A percentile compares a stretch with the other conserved stretches of the same genome.
phyloP scores from a whole-genome alignment of 1,140 invertebrate species.

The Fopius arisanus region DNA sequence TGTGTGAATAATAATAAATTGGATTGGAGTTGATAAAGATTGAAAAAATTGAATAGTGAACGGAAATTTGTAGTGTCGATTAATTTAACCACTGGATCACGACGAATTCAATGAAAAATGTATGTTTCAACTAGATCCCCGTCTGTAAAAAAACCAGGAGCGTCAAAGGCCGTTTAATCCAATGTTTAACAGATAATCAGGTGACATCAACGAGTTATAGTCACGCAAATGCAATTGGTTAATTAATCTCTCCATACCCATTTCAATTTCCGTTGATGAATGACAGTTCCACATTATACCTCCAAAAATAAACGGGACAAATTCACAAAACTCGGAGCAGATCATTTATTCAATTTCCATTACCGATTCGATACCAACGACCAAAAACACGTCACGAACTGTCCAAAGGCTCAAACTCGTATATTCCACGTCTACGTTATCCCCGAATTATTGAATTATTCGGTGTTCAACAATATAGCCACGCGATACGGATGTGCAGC shows the following conservation, averaged over 20 bases:
- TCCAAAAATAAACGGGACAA: background rate
- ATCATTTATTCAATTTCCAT: constrained; percentile 26
- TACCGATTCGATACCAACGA: constrained; percentile 4
- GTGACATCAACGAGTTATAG: too few species aligned
- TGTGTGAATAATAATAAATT: too few species aligned
- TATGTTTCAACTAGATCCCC: too few species aligned
- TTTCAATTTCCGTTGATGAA: background rate
- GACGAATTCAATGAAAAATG: too few species aligned
- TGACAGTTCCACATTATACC: background rate
- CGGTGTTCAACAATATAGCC: constrained; percentile 15
- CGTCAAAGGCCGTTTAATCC: too few species aligned
- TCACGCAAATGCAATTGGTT: background rate
- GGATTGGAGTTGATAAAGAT: too few species aligned
- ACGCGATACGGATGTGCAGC: background rate
- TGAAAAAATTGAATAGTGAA: too few species aligned
- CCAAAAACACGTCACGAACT: constrained; percentile 2
- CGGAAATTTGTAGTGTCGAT: too few species aligned
- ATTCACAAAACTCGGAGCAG: background rate
- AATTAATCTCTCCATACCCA: background rate
- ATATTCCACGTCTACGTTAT: constrained; percentile 12
- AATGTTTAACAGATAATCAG: too few species aligned
- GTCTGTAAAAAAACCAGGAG: too few species aligned
- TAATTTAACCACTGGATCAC: too few species aligned
- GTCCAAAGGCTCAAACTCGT: constrained; percentile 7
- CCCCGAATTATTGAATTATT: constrained; percentile 30